Evolutionary conservation across 2,888 invertebrate genomes (phyloP).

Genomic region (Philonicus albiceps): DNA sequence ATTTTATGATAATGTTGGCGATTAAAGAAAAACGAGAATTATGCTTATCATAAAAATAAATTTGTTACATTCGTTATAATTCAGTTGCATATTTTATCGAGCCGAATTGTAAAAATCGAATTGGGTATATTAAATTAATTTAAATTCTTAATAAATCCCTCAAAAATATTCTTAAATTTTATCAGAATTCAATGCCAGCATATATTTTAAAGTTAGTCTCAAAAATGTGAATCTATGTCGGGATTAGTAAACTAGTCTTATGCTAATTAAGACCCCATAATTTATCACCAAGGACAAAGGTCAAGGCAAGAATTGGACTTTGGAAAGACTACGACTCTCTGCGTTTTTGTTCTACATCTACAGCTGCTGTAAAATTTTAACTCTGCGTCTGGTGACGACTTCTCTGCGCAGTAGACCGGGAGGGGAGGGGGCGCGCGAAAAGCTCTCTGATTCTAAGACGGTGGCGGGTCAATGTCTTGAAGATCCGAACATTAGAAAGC

Average conservation of each 20-base stretch:
- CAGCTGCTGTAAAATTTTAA: neutral
- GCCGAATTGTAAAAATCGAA: neutral
- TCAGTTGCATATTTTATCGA: too few species aligned
- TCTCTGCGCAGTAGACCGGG: neutral
- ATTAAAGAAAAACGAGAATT: neutral
- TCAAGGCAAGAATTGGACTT: slow-evolving; percentile 1
- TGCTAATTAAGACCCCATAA: neutral
- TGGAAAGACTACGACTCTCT: neutral
- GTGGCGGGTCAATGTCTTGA: neutral
- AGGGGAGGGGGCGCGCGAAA: too few species aligned
- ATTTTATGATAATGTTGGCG: too few species aligned
- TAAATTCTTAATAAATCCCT: too few species aligned
- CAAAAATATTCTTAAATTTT: too few species aligned
- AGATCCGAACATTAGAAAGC: neutral
- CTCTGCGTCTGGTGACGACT: neutral
- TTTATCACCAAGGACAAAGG: neutral
- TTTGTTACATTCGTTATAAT: too few species aligned
- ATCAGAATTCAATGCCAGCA: too few species aligned
- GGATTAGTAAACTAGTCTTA: neutral
- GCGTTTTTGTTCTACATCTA: neutral
- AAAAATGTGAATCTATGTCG: neutral
- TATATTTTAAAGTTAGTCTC: neutral
- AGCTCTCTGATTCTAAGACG: neutral
- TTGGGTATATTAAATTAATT: too few species aligned
- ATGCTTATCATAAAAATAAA: neutral